Conservation (phyloP, 1,140 invertebrate genomes). For the Drosophila nigrodunni region DNA sequence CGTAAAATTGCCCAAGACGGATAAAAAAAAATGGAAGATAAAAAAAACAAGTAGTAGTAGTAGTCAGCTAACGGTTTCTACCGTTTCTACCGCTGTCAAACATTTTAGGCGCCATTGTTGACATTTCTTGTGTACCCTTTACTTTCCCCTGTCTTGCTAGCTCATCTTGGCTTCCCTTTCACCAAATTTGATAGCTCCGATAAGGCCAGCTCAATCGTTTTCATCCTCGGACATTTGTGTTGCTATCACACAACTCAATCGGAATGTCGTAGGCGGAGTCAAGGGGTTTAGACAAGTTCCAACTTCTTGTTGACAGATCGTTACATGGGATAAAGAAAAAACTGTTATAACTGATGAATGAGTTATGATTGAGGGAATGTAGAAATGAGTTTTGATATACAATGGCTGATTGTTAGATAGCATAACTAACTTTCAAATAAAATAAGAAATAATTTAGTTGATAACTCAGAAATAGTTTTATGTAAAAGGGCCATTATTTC, state of each 20-base stretch:
- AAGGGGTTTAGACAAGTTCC: slow-evolving; percentile 20
- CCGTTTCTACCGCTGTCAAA: slow-evolving; percentile 39
- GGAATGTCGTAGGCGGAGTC: slow-evolving; percentile 14
- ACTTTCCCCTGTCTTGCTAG: slow-evolving; percentile 6
- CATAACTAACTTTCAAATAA: no score
- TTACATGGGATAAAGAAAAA: slow-evolving; percentile 16
- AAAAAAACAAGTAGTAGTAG: slow-evolving; percentile 32
- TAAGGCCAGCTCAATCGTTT: slow-evolving; percentile 44
- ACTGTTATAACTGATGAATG: slow-evolving; percentile 16
- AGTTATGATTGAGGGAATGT: slow-evolving; percentile 21
- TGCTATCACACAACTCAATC: slow-evolving; percentile 39
- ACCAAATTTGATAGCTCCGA: slow-evolving; percentile 31
- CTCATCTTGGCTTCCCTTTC: slow-evolving; percentile 24
- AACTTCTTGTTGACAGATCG: slow-evolving; percentile 33
- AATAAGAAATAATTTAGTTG: no score
- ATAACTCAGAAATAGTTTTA: no score
- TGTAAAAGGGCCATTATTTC: no score
- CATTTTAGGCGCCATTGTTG: slow-evolving; percentile 58
- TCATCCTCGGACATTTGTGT: slow-evolving; percentile 37
- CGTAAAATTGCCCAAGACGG: slow-evolving; percentile 65
- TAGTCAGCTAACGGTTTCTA: slow-evolving; percentile 47
- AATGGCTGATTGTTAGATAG: not conserved
- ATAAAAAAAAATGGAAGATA: slow-evolving; percentile 8
- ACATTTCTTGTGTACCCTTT: slow-evolving; percentile 53
- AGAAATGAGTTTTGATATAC: no score